These are phyloP conservation scores for Miniopterus natalensis DNA, from an alignment of 2,113 vertebrate species.

Conservation along the genomic window DNA sequence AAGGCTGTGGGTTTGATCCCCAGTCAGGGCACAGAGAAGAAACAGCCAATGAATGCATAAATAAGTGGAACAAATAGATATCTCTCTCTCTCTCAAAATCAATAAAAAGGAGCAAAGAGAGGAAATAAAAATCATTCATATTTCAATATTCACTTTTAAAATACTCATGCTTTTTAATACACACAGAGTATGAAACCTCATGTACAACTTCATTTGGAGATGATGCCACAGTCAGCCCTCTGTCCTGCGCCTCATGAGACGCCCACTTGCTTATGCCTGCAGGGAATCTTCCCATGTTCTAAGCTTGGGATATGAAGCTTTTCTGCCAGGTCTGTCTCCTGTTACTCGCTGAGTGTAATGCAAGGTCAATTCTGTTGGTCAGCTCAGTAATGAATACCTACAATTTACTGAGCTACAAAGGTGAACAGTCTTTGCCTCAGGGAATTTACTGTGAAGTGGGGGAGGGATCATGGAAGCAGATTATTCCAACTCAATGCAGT, in stretches of 20 bases:
- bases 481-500: background rate
- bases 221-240: background rate
- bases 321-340: background rate
- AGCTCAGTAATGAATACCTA: background rate
- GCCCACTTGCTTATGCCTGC: background rate
- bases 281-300: no score
- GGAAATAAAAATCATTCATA: constrained; percentile 1
- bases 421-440: background rate
- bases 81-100: no score
- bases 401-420: background rate
- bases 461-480: background rate
- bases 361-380: background rate
- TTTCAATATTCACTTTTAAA: constrained; percentile 42
- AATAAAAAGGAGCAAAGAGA: background rate
- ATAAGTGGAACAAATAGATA: background rate
- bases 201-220: background rate
- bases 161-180: constrained; percentile 52
- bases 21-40: background rate
- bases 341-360: background rate
- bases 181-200: background rate
- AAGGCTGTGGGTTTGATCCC: background rate
- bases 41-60: background rate
- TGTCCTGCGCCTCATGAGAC: background rate
- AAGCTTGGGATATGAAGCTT: background rate
- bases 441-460: background rate